Base-by-base conservation (phyloP, 2,797 vertebrate genomes). In the Mormyrus proboscirostris region DNA sequence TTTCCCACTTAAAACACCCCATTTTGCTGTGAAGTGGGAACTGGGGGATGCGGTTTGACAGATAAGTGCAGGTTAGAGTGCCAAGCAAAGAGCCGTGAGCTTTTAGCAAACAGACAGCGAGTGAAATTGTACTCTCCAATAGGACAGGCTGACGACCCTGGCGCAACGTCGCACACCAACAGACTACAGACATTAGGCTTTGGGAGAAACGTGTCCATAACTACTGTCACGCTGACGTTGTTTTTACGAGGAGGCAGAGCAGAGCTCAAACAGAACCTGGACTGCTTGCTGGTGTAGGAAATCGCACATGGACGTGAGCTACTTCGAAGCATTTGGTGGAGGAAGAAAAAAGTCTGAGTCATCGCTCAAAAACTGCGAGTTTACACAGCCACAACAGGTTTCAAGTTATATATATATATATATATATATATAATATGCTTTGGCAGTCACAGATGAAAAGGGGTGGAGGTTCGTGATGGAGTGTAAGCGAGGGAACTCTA, bases 11-110 rank as follows among this genome's bases (percentile, higher is more conserved):
- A 55, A 55, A 88, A 82, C 33, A 7, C 49, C 50, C 14, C 25
- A 22, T 62, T 50, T 29, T 50, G 49, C 47, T 22, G 10, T 22
- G 41, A 84, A 51, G 44, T 19, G 57, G 57, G 38, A 84, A 65
- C 7, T 51, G 44, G 76, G 25, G 53, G 2, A 19, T 53, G 50
- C 14, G 86, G 53, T 38, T 29, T 41, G 19, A 55, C n/a, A 88
- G 86, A 88, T 65, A 65, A 88, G 86, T 88, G 86, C 29, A 53
- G 86, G 33, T 62, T 88, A 44, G 33, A 62, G 38, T 57, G 38
- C 86, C 38, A 12, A 47, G 51, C 14, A 86, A 19, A 57, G 29
- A 86, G 29, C 82, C 14, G 53, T 55, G 41, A 88, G 55, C 57
- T 88, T 65, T 65, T 33, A 65, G 86, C 38, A 47, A 53, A 62